Evolutionary conservation across 2,888 invertebrate species (phyloP).

Genomic region (Erebia aethiops): DNA sequence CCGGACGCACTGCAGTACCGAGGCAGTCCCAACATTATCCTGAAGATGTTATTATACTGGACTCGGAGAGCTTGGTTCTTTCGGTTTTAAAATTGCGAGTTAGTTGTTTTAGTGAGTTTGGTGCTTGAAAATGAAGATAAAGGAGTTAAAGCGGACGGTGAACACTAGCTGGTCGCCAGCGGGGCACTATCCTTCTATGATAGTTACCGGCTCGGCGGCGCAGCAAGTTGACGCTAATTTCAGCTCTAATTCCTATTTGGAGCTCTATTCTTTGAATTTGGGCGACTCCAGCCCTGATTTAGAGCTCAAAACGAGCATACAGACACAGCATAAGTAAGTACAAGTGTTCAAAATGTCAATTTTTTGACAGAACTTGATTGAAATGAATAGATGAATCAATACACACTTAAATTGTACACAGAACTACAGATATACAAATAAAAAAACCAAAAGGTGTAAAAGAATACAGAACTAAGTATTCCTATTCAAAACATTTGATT

Average conservation of each 20-base stretch:
- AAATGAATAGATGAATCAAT: too few species aligned
- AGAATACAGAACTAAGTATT: too few species aligned
- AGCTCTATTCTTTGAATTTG: conserved; percentile 93
- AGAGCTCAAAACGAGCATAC: conserved; percentile 88
- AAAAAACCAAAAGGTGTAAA: not conserved
- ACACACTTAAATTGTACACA: too few species aligned
- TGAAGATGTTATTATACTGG: too few species aligned
- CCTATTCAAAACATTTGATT: too few species aligned
- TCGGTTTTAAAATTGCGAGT: conserved; percentile 44
- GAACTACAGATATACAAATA: not conserved
- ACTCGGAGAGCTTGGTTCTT: conserved; percentile 36
- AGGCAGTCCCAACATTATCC: too few species aligned
- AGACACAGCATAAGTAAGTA: conserved; percentile 91
- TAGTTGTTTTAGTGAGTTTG: conserved; percentile 64
- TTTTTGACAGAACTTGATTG: not conserved
- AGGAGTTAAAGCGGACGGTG: conserved; percentile 96
- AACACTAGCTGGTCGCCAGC: conserved; percentile 98
- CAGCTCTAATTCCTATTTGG: conserved; percentile 91
- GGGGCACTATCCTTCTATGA: conserved; percentile 88
- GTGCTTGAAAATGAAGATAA: conserved; percentile 91
- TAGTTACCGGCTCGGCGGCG: conserved; percentile 97
- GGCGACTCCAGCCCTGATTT: conserved; percentile 92
- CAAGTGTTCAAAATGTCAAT: conserved; percentile 11
- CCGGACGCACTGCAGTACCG: too few species aligned
- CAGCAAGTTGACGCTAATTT: conserved; percentile 98